These are phyloP conservation scores for Mechanitis mazaeus DNA, from an alignment of 2,888 invertebrate genomes.

Conservation along the genomic window DNA sequence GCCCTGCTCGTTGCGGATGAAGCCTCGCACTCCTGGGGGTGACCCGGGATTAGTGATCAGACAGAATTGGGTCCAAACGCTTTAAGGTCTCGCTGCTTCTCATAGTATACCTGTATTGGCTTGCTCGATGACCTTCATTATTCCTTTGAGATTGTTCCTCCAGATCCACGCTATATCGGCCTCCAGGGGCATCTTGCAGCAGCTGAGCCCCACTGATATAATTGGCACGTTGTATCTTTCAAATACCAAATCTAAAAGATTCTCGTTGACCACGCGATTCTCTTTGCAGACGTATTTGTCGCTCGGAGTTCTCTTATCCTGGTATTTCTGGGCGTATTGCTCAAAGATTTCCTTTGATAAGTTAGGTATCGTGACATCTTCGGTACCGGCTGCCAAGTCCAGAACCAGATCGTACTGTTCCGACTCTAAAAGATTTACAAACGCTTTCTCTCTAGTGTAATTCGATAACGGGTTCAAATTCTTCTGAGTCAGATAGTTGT, in stretches of 20 bases:
- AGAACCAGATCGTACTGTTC: constrained; percentile 84
- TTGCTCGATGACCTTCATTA: constrained; percentile 78
- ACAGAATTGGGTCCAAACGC: not conserved
- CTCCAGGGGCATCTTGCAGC: constrained; percentile 88
- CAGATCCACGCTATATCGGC: constrained; percentile 82
- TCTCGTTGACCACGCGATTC: constrained; percentile 51
- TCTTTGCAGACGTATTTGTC: constrained; percentile 51
- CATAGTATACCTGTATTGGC: constrained; percentile 76
- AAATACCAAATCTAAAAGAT: constrained; percentile 77
- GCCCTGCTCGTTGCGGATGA: constrained; percentile 80
- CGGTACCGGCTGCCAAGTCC: constrained; percentile 84
- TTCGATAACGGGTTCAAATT: constrained; percentile 60
- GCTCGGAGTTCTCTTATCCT: constrained; percentile 54
- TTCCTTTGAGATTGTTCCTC: constrained; percentile 80
- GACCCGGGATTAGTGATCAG: too few relatives aligned
- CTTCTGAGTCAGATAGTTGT: constrained; percentile 63
- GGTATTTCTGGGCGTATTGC: constrained; percentile 66
- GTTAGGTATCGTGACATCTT: constrained; percentile 76
- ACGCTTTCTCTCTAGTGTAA: constrained; percentile 75
- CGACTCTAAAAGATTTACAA: constrained; percentile 79
- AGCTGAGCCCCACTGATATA: constrained; percentile 84
- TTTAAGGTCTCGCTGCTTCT: not conserved
- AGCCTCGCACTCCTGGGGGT: constrained; percentile 80
- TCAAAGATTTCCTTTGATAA: constrained; percentile 61
- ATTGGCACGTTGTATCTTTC: constrained; percentile 80